These are phyloP conservation scores for Nemoura dubitans DNA, from an alignment of 2,888 invertebrate genomes.

Conservation along the genomic window DNA sequence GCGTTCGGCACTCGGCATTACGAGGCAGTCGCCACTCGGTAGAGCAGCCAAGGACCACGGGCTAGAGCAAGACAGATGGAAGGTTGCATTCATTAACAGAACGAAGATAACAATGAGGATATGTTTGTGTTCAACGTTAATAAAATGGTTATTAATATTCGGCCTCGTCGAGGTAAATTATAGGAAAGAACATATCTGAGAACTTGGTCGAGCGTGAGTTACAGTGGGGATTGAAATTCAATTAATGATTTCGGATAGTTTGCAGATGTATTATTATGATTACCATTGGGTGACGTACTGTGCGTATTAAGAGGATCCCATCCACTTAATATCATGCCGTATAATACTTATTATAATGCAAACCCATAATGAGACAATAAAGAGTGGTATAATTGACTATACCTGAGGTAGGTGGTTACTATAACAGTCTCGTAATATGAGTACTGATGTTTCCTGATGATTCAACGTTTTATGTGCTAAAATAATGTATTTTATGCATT, in stretches of 20 bases:
- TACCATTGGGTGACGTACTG: background rate
- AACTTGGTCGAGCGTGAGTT: background rate
- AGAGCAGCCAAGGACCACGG: too few relatives aligned
- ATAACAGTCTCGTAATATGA: too few relatives aligned
- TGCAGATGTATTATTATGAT: background rate
- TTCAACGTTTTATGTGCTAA: too few relatives aligned
- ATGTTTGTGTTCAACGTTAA: conserved; percentile 16
- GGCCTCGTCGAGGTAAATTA: background rate
- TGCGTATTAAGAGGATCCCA: background rate
- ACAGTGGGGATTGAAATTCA: background rate
- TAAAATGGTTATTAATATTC: conserved; percentile 33
- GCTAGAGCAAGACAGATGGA: conserved; percentile 19
- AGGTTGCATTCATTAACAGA: conserved; percentile 22
- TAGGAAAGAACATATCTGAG: background rate
- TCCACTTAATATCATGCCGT: background rate
- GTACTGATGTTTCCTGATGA: too few relatives aligned
- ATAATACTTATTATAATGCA: background rate
- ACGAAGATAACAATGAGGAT: conserved; percentile 27
- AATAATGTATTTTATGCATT: too few relatives aligned
- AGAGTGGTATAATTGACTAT: background rate
- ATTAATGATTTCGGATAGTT: background rate
- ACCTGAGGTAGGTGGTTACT: too few relatives aligned
- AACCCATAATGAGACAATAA: background rate
- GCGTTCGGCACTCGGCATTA: background rate
- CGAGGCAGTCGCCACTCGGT: background rate